Base-by-base conservation (phyloP, 2,888 invertebrate species). In the Chorisops tibialis region DNA sequence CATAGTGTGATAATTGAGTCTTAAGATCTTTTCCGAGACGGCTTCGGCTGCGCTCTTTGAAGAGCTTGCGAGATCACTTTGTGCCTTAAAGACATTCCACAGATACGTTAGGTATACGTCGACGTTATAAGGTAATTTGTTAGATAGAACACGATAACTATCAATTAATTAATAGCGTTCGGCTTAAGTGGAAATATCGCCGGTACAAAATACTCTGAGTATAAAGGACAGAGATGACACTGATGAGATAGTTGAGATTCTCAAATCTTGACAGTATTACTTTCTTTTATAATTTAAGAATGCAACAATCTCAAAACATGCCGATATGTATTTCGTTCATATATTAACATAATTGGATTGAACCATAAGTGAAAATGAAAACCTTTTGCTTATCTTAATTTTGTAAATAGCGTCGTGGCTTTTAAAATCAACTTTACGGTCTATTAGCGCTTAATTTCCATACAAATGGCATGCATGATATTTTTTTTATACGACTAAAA, bases 1-100 rank as follows among this genome's bases (percentile, higher is more conserved):
- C 43, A 56, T 56, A 64, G 64, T 61, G 64, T 62, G 64, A 64
- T 64, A 64, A 64, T 64, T 64, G 64, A 64, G 64, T 64, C 64
- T 64, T 64, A 64, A 64, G 64, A 59, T 64, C 51, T 47, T 50
- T 43, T 48, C 59, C 30, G 56, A 56, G 43, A 56, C 35, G 30
- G 43, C 18, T 30, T 30, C 56, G 45, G 56, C 9, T 45, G 45
- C 16, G 11, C 30, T 30, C 43, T 56, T 45, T 43, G 43, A 45
- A 35, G 14, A 45, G 35, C 43, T 43, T 30, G 30, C 45, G 30
- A 56, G 43, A 43, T 43, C 56, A 43, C 18, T 56, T 16, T 19
- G 18, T 21, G 39, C 56, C 56, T 56, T 14, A 18, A 45, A 41
- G 56, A 45, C 45, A 56, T 56, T 56, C 45, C 45, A 30, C 56